Conservation (phyloP, 92 coral and sea anemone genomes). For the Pocillopora meandrina region DNA sequence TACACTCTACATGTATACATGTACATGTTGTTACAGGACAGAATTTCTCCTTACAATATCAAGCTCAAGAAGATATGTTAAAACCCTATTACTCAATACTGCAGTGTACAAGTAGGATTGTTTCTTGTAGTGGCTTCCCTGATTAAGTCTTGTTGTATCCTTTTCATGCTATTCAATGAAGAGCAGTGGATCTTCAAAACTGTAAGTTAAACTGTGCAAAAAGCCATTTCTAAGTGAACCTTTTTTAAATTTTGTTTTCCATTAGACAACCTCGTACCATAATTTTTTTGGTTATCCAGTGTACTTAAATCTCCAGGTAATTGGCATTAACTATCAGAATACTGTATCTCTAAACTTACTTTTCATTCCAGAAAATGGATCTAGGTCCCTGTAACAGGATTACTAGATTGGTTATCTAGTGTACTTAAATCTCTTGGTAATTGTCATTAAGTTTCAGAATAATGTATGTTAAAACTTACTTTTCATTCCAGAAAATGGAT, state of each 20-base stretch:
- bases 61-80: neutral
- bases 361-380: constrained; percentile 91
- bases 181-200: constrained; percentile 53
- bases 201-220: constrained; percentile 42
- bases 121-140: constrained; percentile 16
- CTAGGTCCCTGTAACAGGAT: constrained; percentile 90
- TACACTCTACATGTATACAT: no score
- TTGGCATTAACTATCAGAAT: neutral
- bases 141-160: constrained; percentile 50
- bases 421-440: neutral
- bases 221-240: constrained; percentile 25
- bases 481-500: constrained; percentile 89
- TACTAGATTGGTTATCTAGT: neutral
- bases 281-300: neutral
- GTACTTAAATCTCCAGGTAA: neutral
- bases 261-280: neutral
- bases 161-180: constrained; percentile 45
- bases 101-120: neutral
- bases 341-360: neutral
- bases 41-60: neutral
- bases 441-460: no score
- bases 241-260: neutral
- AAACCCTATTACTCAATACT: neutral
- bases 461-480: neutral
- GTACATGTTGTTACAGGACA: no score